A percentile compares a stretch with the other conserved stretches of the same genome.
These are phyloP conservation scores for Aphyosemion australe DNA, from an alignment of 2,113 vertebrate genomes.

Conservation along the genomic window DNA sequence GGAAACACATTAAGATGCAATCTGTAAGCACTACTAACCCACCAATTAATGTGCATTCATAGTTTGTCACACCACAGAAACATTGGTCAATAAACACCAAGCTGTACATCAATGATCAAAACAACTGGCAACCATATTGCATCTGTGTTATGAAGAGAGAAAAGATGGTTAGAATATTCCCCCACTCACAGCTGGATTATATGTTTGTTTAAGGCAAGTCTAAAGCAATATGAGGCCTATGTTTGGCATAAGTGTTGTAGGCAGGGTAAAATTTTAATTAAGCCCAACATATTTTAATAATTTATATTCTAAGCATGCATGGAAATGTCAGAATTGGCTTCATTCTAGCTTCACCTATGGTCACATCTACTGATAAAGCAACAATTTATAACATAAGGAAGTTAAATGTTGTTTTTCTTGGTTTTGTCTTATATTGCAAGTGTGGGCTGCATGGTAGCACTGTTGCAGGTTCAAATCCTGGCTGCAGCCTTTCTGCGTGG, in stretches of 20 bases:
- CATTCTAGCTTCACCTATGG: constrained; percentile 21
- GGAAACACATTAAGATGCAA: constrained; percentile 43
- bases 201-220: neutral
- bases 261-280: too few species aligned
- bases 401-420: too few species aligned
- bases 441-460: too few species aligned
- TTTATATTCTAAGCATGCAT: too few species aligned
- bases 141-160: neutral
- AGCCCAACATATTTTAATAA: too few species aligned
- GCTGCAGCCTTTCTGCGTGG: too few species aligned
- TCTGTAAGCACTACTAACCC: constrained; percentile 9
- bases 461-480: too few species aligned
- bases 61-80: neutral
- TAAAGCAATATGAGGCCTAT: neutral
- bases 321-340: too few species aligned
- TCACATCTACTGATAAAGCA: constrained; percentile 24
- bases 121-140: neutral
- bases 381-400: constrained; percentile 22
- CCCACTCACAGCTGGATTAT: neutral
- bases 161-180: neutral
- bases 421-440: too few species aligned
- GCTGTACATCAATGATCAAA: neutral
- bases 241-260: neutral
- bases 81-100: neutral
- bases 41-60: neutral